Base-by-base conservation (phyloP, 1,140 invertebrate genomes). In the Platorchestia sp. region DNA sequence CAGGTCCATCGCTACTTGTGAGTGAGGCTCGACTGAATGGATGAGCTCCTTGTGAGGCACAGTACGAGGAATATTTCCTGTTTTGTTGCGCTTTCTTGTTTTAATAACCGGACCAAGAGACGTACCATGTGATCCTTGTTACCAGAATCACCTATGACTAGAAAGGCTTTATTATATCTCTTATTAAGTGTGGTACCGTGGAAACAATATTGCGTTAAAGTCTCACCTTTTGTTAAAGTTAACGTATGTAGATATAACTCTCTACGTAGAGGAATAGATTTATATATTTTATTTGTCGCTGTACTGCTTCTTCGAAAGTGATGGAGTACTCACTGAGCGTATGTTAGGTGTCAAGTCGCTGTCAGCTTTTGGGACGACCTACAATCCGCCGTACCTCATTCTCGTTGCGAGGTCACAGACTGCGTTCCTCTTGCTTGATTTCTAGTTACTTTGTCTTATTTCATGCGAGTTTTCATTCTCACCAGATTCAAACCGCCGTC, bases 101-200 rank as follows among this genome's bases (percentile, higher is more conserved):
- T 75, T 75, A 75, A 27, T 75, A 75, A 75, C 59, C 59, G 59
- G 59, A 93, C 43, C 91, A 47, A 93, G 91, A 93, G 91, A 93
- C 45, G 45, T 93, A 44, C 91, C 44, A 93, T 93, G 91, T 93
- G 91, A 93, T 93, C 91, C 43, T n/a, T 93, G 91, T 93, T 93
- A 93, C 91, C 91, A 93, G 91, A 93, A 93, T 93, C 91, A 93
- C 91, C 45, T 93, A 93, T 40, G 45, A 47, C 43, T 45, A 93
- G 91, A 93, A 93, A 93, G 43, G 91, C 91, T 93, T 93, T 93
- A 93, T 93, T 89, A 16, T 93, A 45, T 45, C 91, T 75, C 45
- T 7, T 93, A 93, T 93, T 93, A 93, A 44, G 91, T 93, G 91
- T 93, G 91, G 44, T 93, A 93, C 44, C 91, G 43, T 93, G 43